Evolutionary conservation across 2,888 invertebrate genomes (phyloP).

Genomic region (Tanytarsus gracilentus): DNA sequence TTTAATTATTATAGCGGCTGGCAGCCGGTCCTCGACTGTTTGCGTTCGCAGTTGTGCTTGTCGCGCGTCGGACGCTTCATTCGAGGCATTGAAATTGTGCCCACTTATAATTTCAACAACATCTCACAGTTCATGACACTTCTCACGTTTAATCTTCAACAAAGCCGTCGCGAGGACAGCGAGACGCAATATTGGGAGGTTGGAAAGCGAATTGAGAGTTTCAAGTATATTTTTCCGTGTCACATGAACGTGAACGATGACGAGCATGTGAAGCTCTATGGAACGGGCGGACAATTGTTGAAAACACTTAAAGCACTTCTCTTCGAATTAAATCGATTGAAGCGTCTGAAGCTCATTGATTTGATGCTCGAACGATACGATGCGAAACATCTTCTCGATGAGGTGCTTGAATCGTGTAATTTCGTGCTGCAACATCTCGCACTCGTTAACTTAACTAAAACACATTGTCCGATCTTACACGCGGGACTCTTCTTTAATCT

Average conservation of each 20-base stretch:
- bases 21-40: conserved; percentile 67
- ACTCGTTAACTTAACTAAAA: conserved; percentile 65
- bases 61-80: conserved; percentile 58
- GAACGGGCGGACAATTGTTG: conserved; percentile 65
- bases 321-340: conserved; percentile 54
- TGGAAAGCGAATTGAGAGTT: conserved; percentile 49
- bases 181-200: conserved; percentile 42
- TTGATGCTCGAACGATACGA: conserved; percentile 63
- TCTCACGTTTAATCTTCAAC: conserved; percentile 63
- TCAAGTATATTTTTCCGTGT: conserved; percentile 66
- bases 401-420: conserved; percentile 57
- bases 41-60: conserved; percentile 61
- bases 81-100: conserved; percentile 57
- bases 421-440: conserved; percentile 53
- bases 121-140: conserved; percentile 77
- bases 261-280: conserved; percentile 57
- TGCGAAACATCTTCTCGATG: conserved; percentile 62
- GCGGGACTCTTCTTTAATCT: conserved; percentile 68
- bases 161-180: conserved; percentile 37
- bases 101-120: conserved; percentile 69
- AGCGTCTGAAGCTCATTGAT: conserved; percentile 58
- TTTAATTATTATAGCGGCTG: conserved; percentile 76
- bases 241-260: conserved; percentile 56
- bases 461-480: conserved; percentile 60
- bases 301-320: conserved; percentile 58